These are phyloP conservation scores for Gibbula magus DNA, from an alignment of 2,888 invertebrate genomes.

Conservation along the genomic window DNA sequence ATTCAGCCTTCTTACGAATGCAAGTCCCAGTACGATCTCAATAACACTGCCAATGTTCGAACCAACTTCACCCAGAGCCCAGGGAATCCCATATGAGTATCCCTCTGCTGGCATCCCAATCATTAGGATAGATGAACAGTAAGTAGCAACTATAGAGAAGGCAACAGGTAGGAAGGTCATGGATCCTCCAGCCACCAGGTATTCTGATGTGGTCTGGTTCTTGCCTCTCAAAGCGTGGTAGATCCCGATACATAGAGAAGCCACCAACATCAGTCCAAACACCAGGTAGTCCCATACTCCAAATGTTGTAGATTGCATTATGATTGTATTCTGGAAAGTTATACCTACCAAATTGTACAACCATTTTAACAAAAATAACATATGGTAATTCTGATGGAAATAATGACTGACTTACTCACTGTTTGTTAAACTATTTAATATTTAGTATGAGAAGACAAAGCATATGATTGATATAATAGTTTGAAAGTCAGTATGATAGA, in stretches of 20 bases:
- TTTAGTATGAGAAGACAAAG: too few species aligned
- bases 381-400: too few species aligned
- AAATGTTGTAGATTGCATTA: neutral
- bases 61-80: neutral
- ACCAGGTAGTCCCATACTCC: constrained; percentile 55
- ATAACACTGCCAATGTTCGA: too few species aligned
- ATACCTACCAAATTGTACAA: too few species aligned
- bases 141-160: constrained; percentile 61
- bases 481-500: too few species aligned
- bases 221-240: constrained; percentile 56
- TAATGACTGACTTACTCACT: too few species aligned
- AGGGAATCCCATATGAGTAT: constrained; percentile 50
- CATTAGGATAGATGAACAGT: constrained; percentile 63
- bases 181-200: constrained; percentile 59
- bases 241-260: constrained; percentile 63
- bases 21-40: neutral
- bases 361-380: too few species aligned
- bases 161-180: constrained; percentile 48
- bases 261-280: constrained; percentile 53
- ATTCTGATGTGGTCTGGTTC: constrained; percentile 55
- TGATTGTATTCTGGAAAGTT: too few species aligned
- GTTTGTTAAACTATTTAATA: too few species aligned
- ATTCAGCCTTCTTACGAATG: neutral
- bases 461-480: too few species aligned
- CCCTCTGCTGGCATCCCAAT: constrained; percentile 61